Evolutionary conservation across 2,888 invertebrate species (phyloP), one percentile per base, ranked within the genome.

Genomic region (Dromius quadrimaculatus): DNA sequence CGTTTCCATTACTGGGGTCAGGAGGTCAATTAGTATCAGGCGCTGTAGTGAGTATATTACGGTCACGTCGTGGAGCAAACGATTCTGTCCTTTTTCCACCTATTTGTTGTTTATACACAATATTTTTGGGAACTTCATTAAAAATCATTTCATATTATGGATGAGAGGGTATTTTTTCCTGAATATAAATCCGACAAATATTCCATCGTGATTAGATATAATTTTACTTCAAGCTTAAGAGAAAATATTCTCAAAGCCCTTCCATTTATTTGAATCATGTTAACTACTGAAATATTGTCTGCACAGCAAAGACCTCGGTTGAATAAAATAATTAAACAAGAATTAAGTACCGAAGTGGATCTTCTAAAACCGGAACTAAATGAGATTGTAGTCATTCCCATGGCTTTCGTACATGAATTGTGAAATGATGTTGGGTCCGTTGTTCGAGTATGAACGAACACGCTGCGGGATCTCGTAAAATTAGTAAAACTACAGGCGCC

Each of bases 1-100:
- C 62, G 66, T 57, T 57, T 66, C 70, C 70, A 70, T 70, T 70
- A 70, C 70, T 20, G 47, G 47, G 70, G 70, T 70, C 70, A 70
- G 62, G 50, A 70, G 70, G 70, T 70, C 70, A 70, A 70, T 70
- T 70, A 70, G 45, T 36, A 62, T 17, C 28, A 32, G 69, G 57
- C 36, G 50, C n/a, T n/a, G n/a, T 8, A 22, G 28, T 57, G 28
- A 19, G 20, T 5, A 13, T 19, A n/a, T n/a, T n/a, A n/a, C 20
- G 28, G 50, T 13, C 32, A 13, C n/a, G 43, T 20, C 36, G 68
- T 17, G 45, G 28, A n/a, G n/a, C 20, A 28, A 17, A 11, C 13
- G 47, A 47, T 32, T 43, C 63, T 11, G 64, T n/a, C 61, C n/a
- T n/a, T n/a, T 17, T 38, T 36, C 38, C 61, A 22, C 47, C 47